Percentiles rank a stretch among this genome's conserved stretches.
Conservation (phyloP, 2,113 vertebrate genomes). For the Montifringilla adamsi region DNA sequence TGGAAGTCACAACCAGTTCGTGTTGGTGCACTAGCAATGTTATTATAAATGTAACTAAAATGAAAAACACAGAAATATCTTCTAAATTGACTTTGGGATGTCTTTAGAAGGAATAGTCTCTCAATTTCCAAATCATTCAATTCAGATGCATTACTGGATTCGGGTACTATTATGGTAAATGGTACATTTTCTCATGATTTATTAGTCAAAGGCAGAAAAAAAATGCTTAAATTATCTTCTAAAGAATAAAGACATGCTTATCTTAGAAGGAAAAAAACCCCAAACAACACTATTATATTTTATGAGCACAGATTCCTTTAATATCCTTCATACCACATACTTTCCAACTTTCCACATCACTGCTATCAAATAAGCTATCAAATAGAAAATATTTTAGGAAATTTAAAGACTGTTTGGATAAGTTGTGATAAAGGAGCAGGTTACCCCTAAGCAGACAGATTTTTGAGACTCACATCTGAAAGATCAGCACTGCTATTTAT, state of each 20-base stretch:
- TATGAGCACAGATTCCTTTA: background rate
- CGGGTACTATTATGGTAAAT: background rate
- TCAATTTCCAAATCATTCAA: background rate
- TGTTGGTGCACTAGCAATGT: background rate
- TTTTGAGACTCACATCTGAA: background rate
- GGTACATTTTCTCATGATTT: background rate
- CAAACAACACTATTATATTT: background rate
- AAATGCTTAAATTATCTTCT: background rate
- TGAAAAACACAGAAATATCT: background rate
- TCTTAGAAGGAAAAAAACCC: background rate
- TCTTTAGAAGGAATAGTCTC: background rate
- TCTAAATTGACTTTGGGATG: background rate
- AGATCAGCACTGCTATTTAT: background rate
- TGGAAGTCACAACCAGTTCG: background rate
- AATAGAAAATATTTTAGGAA: background rate
- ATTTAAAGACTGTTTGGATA: background rate
- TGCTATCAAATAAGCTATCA: background rate
- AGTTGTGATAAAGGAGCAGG: background rate
- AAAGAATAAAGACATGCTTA: constrained; percentile 9
- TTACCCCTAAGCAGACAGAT: background rate
- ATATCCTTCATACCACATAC: background rate
- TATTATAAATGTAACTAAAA: background rate
- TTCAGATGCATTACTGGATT: background rate
- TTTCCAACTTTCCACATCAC: background rate
- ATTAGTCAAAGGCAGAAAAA: background rate